Base-by-base conservation (phyloP, 2,888 invertebrate genomes). In the Drosophila affinis region DNA sequence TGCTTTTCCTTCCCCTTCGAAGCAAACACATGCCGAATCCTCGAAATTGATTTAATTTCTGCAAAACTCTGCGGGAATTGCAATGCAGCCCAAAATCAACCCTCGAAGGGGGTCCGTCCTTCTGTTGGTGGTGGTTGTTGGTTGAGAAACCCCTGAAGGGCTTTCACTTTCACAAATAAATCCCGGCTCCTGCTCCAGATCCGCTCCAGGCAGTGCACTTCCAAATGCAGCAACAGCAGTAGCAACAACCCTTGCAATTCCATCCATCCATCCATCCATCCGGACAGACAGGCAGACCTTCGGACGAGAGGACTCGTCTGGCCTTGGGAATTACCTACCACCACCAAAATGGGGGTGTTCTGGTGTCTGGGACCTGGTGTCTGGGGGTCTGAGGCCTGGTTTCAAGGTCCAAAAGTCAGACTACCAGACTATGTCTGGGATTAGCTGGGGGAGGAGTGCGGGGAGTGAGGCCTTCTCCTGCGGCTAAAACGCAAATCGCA, bases 41-140 rank as follows among this genome's bases (percentile, higher is more conserved):
- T 21, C 70, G 70, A 75, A 75, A 75, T 75, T 75, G 71, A 70
- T 75, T 75, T 64, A 75, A 75, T 75, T 75, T 70, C 5, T 48
- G 34, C 27, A 68, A 56, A 64, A 57, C 55, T 47, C 14, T 39
- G 59, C 56, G 34, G 55, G 62, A 54, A 57, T 62, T 62, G 62
- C 62, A 71, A 14, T 59, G 64, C 53, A 9, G 46, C 39, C 18
- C 7, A 12, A 67, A 73, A 58, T n/a, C 74, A 55, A 75, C 74
- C 68, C 68, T 56, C 14, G 9, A 5, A n/a, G 17, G 17, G 24
- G 24, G 46, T 29, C 27, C 39, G 21, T 3, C 24, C 24, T 24
- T 49, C 29, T 29, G 29, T 29, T 53, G 72, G 51, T 72, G 72
- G 62, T 68, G 62, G 71, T 71, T 72, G 64, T 56, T 53, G 24